Evolutionary conservation across 2,888 invertebrate species (phyloP).

Genomic region (Dendrolimus houi): DNA sequence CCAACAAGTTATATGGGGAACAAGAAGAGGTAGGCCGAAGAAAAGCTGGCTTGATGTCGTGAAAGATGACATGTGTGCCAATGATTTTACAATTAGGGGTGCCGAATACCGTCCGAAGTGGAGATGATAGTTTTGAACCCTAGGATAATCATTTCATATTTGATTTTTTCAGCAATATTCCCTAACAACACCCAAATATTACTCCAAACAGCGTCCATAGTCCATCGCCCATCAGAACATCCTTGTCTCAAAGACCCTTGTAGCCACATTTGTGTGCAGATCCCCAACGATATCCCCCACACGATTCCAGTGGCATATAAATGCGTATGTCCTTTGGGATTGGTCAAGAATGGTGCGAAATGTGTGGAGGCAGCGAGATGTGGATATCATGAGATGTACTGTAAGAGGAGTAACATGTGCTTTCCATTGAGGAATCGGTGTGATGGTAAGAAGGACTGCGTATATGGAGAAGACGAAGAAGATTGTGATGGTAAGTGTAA

Average conservation of each 20-base stretch:
- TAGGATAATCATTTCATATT: constrained; percentile 2
- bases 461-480: constrained; percentile 73
- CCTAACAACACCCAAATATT: constrained; percentile 58
- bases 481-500: constrained; percentile 49
- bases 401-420: constrained; percentile 60
- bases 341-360: constrained; percentile 65
- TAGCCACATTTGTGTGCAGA: constrained; percentile 83
- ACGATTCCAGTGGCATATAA: constrained; percentile 26
- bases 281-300: constrained; percentile 18
- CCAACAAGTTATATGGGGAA: too few species aligned
- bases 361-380: constrained; percentile 76
- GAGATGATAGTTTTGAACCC: too few species aligned
- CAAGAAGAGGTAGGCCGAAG: too few species aligned
- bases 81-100: too few species aligned
- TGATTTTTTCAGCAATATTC: constrained; percentile 59
- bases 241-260: constrained; percentile 82
- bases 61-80: too few species aligned
- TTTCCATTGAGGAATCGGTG: constrained; percentile 50
- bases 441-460: constrained; percentile 70
- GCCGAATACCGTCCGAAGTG: too few species aligned
- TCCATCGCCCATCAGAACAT: constrained; percentile 44
- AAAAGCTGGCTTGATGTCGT: too few species aligned
- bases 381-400: constrained; percentile 58
- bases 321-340: constrained; percentile 82
- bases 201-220: constrained; percentile 31